Base-by-base conservation (phyloP, 2,113 vertebrate species). In the Eulacestoma nigropectus region DNA sequence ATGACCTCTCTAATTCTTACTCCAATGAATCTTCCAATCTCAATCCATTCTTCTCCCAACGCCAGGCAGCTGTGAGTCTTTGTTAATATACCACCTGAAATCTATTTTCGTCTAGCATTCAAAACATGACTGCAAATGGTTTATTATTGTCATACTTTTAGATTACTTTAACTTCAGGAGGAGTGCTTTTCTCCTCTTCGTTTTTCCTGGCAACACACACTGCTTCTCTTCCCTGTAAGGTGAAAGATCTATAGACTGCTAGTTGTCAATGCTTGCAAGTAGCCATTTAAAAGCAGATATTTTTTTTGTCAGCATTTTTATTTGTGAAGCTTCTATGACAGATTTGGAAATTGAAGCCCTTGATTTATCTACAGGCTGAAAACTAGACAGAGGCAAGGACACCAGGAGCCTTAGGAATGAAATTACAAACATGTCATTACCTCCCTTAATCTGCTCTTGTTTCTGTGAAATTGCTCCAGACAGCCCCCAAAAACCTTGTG, bases 281-380 rank as follows among this genome's bases (percentile, higher is more conserved):
- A 95, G 86, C 94, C 90, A 95, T 93, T 96, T 96, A 97, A 96
- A 96, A 96, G 50, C 75, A 96, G 88, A 86, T 95, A 91, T 81
- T 97, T 96, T 97, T 96, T 95, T 93, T 89, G 94, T 97, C 96
- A 96, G 96, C 94, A 19, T 94, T 97, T 97, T 94, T 97, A 95
- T 97, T 95, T 97, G 88, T 90, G 93, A 94, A 88, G 79, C 68
- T 64, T 70, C 94, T 91, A 65, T 94, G 91, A 97, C 92, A 97
- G 95, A 96, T 97, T 95, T 96, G 92, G 95, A 96, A 97, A 96
- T 96, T 97, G 95, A 96, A 97, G 92, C 78, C 69, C 90, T 80
- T 97, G 95, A 96, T 96, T 97, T 97, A 96, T 96, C 88, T 96
- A 42, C 59, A 68, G 82, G 84, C 87, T 95, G 92, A 95, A 96